Percentiles rank a stretch among this genome's conserved stretches.
Conservation (phyloP, 1,140 invertebrate species). For the Drosophila kikkawai region DNA sequence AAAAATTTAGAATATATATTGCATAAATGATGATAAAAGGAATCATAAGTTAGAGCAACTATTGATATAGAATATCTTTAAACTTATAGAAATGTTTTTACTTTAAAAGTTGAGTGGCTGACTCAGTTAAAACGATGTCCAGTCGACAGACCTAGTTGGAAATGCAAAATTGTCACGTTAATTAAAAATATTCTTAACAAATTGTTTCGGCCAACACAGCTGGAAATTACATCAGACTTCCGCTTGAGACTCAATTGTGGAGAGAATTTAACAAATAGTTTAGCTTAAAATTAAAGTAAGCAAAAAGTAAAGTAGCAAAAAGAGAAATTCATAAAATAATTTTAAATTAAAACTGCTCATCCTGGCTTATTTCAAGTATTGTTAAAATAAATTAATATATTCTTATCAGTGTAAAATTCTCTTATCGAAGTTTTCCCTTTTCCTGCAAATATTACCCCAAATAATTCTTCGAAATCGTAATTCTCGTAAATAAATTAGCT, state of each 20-base stretch:
- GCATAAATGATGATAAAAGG: background rate
- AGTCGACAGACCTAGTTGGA: constrained; percentile 12
- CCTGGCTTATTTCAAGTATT: no score
- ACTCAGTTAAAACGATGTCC: constrained; percentile 6
- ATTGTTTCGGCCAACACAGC: constrained; percentile 13
- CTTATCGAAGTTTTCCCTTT: background rate
- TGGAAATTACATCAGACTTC: constrained; percentile 53
- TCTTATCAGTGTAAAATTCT: background rate
- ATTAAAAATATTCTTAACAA: constrained; percentile 44
- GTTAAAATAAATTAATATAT: background rate
- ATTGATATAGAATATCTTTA: background rate
- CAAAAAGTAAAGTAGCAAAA: no score
- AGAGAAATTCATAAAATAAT: no score
- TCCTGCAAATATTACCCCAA: background rate
- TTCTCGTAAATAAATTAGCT: constrained; percentile 21
- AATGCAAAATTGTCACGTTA: constrained; percentile 72
- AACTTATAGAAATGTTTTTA: background rate
- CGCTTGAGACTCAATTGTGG: background rate
- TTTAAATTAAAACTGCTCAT: no score
- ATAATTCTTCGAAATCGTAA: background rate
- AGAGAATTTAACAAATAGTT: background rate
- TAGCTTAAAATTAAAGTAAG: background rate
- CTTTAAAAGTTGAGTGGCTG: background rate
- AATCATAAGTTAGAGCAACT: background rate
- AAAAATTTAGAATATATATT: no score